These are phyloP conservation scores for Coracias cyanogaster DNA, from an alignment of 2,797 vertebrate genomes.

Conservation along the genomic window DNA sequence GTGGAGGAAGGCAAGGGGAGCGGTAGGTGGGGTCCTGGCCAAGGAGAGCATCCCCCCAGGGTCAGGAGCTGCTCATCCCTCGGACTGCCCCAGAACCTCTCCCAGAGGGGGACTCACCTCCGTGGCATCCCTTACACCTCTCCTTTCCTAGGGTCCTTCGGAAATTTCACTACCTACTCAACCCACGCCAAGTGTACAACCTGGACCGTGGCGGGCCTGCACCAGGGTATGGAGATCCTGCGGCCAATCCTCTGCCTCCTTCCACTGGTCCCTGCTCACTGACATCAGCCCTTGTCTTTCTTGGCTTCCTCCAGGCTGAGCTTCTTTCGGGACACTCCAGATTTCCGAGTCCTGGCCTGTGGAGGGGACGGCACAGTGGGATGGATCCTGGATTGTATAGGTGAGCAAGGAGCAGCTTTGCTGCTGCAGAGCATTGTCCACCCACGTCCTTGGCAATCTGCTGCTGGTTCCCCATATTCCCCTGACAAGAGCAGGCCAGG, in stretches of 20 bases:
- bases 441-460: fast-evolving
- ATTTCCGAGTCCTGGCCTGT: conserved; percentile 93
- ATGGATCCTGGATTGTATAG: conserved; percentile 96
- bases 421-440: fast-evolving
- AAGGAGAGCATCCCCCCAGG: fast-evolving
- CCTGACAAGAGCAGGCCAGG: fast-evolving
- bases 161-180: conserved; percentile 95
- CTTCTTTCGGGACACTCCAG: conserved; percentile 92
- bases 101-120: fast-evolving
- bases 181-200: conserved; percentile 95
- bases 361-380: conserved; percentile 95
- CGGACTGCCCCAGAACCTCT: fast-evolving
- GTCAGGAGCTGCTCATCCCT: fast-evolving
- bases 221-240: conserved; percentile 81
- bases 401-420: conserved; percentile 67
- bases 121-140: not conserved
- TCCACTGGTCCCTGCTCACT: fast-evolving
- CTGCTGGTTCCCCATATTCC: fast-evolving
- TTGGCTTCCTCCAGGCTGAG: conserved; percentile 82
- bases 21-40: conserved; percentile 78
- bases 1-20: conserved; percentile 94
- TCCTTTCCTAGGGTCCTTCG: conserved; percentile 84
- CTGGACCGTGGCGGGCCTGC: conserved; percentile 90
- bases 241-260: not conserved
- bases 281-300: not conserved